These are phyloP conservation scores for Chamaea fasciata DNA, from an alignment of 2,113 vertebrate species.

Conservation along the genomic window DNA sequence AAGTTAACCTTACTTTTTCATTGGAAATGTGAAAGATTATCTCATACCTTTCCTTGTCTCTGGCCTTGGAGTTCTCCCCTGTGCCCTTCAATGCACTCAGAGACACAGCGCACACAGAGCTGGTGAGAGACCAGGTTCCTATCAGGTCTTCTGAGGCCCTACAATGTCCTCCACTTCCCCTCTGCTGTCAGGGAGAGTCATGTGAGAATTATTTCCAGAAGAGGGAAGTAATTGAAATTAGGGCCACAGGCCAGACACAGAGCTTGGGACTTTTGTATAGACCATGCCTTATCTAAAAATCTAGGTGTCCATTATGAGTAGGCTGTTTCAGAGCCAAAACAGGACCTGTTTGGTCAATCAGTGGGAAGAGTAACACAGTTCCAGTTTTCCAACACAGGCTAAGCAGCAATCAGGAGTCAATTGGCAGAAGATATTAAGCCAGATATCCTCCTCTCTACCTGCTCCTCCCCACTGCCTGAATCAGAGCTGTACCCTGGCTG, in stretches of 20 bases:
- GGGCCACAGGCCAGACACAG: neutral
- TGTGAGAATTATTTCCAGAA: neutral
- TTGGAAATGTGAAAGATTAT: neutral
- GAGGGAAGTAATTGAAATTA: neutral
- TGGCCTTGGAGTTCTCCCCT: neutral
- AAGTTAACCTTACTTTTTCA: neutral
- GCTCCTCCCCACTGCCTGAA: neutral
- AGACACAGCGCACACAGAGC: neutral
- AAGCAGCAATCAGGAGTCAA: neutral
- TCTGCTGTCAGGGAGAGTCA: neutral
- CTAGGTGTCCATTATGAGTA: neutral
- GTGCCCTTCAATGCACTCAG: rapidly evolving
- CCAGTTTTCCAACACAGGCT: neutral
- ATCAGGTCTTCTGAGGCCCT: neutral
- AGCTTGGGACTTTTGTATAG: neutral
- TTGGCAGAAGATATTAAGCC: neutral
- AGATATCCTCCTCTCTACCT: neutral
- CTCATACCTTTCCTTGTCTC: neutral
- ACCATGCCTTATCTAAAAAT: neutral
- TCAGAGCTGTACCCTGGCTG: neutral
- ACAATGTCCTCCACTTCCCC: neutral
- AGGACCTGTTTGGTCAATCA: neutral
- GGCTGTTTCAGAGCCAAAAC: neutral
- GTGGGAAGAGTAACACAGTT: neutral
- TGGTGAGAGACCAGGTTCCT: neutral